phyloP scores from a whole-genome alignment of 2,113 vertebrate genomes.

The Motacilla tschutschensis region DNA sequence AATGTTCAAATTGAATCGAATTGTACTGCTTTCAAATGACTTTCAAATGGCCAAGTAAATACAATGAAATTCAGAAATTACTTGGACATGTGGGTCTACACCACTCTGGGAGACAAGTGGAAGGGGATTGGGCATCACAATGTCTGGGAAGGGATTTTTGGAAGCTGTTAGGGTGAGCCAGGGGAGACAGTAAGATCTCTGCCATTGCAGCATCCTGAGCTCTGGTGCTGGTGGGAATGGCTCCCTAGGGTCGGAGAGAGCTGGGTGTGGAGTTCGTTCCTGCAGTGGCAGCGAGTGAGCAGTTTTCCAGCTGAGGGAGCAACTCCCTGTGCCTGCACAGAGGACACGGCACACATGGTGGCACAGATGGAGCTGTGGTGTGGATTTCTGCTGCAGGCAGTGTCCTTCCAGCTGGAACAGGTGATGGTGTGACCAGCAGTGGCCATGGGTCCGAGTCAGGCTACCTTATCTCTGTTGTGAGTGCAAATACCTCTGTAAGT shows the following conservation, averaged over 20 bases:
- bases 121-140: rapidly evolving
- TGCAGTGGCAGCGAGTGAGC: rapidly evolving
- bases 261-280: not conserved
- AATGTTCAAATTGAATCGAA: not conserved
- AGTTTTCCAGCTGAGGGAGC: not conserved
- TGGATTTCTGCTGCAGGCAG: constrained; percentile 56
- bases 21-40: not conserved
- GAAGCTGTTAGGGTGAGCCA: rapidly evolving
- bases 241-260: not conserved
- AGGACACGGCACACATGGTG: not conserved
- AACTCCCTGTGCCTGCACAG: not conserved
- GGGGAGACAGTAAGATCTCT: not conserved
- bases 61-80: not conserved
- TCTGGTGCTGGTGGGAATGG: too few species aligned
- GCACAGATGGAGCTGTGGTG: constrained; percentile 61
- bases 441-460: not conserved
- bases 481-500: constrained; percentile 73
- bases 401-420: not conserved
- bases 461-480: constrained; percentile 58
- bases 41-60: not conserved
- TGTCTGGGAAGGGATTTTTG: not conserved
- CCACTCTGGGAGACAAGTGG: rapidly evolving
- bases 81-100: rapidly evolving
- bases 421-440: not conserved
- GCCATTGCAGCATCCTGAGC: not conserved